Conservation (phyloP, 2,888 invertebrate genomes). For the Cerceris rybyensis region DNA sequence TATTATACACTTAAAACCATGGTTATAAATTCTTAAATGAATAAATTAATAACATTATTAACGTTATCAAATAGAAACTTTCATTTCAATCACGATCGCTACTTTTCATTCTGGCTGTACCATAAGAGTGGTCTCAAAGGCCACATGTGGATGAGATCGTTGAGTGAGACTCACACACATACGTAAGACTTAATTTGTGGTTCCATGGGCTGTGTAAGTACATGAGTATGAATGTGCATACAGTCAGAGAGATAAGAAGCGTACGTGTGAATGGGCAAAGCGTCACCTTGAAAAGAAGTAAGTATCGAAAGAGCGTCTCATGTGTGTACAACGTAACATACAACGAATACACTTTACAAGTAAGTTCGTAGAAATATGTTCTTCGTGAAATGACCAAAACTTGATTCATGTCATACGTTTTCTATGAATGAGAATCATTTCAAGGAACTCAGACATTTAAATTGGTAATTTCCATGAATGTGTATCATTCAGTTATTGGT, state of each 20-base stretch:
- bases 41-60: neutral
- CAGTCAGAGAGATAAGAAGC: conserved; percentile 25
- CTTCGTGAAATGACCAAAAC: conserved; percentile 29
- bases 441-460: neutral
- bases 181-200: conserved; percentile 53
- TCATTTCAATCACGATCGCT: neutral
- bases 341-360: conserved; percentile 29
- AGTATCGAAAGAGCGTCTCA: conserved; percentile 53
- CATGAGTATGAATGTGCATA: conserved; percentile 17
- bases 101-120: conserved; percentile 49
- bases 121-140: conserved; percentile 46
- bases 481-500: neutral
- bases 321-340: conserved; percentile 26
- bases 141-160: conserved; percentile 31
- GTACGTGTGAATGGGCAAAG: conserved; percentile 63
- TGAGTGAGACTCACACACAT: conserved; percentile 45
- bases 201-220: conserved; percentile 30
- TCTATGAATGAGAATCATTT: conserved; percentile 5
- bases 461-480: neutral
- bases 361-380: conserved; percentile 6
- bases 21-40: too few relatives aligned
- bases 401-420: neutral
- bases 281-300: conserved; percentile 63
- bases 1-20: too few relatives aligned
- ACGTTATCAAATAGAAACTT: neutral